Conservation (phyloP, 2,113 vertebrate species). For the Xyrauchen texanus region DNA sequence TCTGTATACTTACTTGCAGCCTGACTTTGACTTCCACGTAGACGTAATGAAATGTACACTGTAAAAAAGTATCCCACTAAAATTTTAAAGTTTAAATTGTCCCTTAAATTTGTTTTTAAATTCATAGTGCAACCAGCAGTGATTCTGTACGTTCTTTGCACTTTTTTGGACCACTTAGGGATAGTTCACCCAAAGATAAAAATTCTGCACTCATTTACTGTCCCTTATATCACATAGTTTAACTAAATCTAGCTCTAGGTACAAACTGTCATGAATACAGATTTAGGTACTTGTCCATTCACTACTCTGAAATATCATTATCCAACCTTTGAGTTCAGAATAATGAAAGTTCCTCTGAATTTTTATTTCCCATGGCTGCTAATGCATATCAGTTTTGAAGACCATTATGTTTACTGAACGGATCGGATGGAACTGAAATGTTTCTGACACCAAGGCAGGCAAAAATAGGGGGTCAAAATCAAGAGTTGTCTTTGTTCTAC, state of each 20-base stretch:
- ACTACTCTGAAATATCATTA: conserved; percentile 56
- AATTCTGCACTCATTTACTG: too few relatives aligned
- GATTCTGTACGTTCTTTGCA: too few relatives aligned
- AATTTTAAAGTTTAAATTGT: too few relatives aligned
- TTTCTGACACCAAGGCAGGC: conserved; percentile 35
- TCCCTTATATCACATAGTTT: neutral
- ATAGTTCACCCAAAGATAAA: too few relatives aligned
- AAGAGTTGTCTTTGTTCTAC: conserved; percentile 32
- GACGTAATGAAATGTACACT: too few relatives aligned
- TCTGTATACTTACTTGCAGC: too few relatives aligned
- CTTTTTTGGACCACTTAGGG: too few relatives aligned
- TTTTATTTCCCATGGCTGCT: conserved; percentile 60
- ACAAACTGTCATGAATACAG: conserved; percentile 49
- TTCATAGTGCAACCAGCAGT: too few relatives aligned
- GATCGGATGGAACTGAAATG: conserved; percentile 53
- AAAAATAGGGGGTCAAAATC: conserved; percentile 10
- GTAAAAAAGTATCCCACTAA: too few relatives aligned
- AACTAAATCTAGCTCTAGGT: conserved; percentile 20
- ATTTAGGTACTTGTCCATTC: conserved; percentile 32
- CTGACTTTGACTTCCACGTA: too few relatives aligned
- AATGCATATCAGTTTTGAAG: conserved; percentile 56
- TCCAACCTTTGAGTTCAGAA: conserved; percentile 53
- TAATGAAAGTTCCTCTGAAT: conserved; percentile 60
- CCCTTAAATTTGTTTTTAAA: too few relatives aligned
- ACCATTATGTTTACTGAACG: conserved; percentile 48